Evolutionary conservation across 2,888 invertebrate species (phyloP), one percentile per base, ranked within the genome.

Genomic region (Scelioninae gen. 1): DNA sequence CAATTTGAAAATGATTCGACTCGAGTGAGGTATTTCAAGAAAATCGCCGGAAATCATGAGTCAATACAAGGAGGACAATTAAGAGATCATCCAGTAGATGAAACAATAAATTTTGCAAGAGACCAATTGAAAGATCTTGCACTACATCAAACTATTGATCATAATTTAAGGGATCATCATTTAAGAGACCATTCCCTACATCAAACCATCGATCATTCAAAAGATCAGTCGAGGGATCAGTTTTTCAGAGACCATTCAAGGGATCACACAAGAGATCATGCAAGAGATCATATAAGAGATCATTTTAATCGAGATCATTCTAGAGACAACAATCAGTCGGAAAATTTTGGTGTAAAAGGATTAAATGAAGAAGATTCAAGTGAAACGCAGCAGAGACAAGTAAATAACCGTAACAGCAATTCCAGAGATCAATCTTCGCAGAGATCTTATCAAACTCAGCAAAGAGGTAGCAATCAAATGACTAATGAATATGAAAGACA

Each of bases 1-100:
- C 89, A 90, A 66, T 51, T 77, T 15, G 81, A 86, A 15, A 71
- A 85, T 8, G 90, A 88, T 8, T 81, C 85, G 0, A 85, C 85
- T 2, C 85, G 83, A 31, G 83, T 89, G 10, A 86, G 86, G 23
- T 91, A 89, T 66, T 90, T 88, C 31, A 88, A 82, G 16, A 88
- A 86, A 72, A 90, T 23, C 23, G 23, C 23, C 23, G 23, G 23
- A 23, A 23, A 23, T 23, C 23, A 23, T 47, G 15, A 47, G 3
- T 1, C 1, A 15, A n/a, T 10, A 38, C 3, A 38, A 38, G 10
- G 8, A 38, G 9, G 10, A 16, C 47, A 47, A 16, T 5, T 1
- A 15, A n/a, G 49, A 15, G 66, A 66, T 29, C 10, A 29, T 40
- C 43, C 40, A 0, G 40, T 7, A 13, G 40, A 53, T 40, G 40